Conservation (phyloP, 2,797 vertebrate genomes). For the Phoxinus dragarum region DNA sequence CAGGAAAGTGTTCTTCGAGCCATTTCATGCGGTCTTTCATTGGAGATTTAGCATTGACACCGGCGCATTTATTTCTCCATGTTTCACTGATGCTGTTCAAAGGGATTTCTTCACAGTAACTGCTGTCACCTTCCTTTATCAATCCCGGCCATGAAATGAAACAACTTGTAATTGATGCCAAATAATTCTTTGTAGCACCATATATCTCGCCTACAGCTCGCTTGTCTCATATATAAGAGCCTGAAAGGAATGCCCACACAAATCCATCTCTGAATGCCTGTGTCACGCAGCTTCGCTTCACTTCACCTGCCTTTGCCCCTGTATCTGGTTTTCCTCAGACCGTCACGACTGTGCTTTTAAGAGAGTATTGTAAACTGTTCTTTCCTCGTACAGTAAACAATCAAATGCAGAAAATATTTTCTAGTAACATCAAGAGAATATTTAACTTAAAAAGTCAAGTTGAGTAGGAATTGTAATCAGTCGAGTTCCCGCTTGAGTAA, state of each 20-base stretch:
- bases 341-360: neutral
- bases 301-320: slow-evolving; percentile 10
- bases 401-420: neutral
- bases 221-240: neutral
- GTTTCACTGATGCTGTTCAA: neutral
- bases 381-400: neutral
- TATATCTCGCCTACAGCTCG: neutral
- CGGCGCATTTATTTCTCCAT: neutral
- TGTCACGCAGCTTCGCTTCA: neutral
- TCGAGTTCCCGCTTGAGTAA: neutral
- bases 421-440: neutral
- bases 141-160: slow-evolving; percentile 14
- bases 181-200: neutral
- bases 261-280: slow-evolving; percentile 7
- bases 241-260: slow-evolving; percentile 29
- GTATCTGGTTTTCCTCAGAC: neutral
- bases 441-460: neutral
- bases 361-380: neutral
- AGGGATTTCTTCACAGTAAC: neutral
- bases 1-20: neutral
- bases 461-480: neutral
- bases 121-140: slow-evolving; percentile 10
- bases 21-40: neutral
- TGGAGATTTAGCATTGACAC: neutral
- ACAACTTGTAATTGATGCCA: slow-evolving; percentile 24